phyloP scores from a whole-genome alignment of 1,140 invertebrate species.

The Colletes latitarsis region DNA sequence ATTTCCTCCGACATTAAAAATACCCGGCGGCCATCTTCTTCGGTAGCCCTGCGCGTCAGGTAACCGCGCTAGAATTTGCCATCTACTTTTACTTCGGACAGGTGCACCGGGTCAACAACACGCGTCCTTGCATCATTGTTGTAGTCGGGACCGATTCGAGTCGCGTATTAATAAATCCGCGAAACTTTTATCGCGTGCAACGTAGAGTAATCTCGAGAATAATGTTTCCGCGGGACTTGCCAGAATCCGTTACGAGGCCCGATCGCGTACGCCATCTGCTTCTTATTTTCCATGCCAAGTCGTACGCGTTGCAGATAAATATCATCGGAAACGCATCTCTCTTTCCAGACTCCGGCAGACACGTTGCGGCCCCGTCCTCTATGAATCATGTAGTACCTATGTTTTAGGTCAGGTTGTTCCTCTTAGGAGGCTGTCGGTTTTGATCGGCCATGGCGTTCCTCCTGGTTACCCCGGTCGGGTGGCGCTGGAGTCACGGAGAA shows the following conservation, averaged over 20 bases:
- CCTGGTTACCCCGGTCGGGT: constrained; percentile 73
- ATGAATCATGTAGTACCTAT: constrained; percentile 74
- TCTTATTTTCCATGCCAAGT: constrained; percentile 41
- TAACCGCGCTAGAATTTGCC: too few species aligned
- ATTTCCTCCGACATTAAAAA: too few species aligned
- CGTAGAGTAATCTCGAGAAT: background rate
- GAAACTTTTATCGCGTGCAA: background rate
- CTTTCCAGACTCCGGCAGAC: constrained; percentile 37
- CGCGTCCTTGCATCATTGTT: too few species aligned
- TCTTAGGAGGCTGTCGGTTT: constrained; percentile 76
- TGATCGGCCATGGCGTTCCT: constrained; percentile 77
- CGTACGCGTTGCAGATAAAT: constrained; percentile 53
- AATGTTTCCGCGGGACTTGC: background rate
- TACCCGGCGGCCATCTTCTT: background rate
- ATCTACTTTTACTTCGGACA: too few species aligned
- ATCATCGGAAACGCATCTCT: constrained; percentile 58
- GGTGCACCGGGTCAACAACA: too few species aligned
- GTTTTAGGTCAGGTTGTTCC: constrained; percentile 66
- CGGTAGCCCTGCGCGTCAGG: background rate
- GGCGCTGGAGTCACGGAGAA: constrained; percentile 64
- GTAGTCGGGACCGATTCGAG: too few species aligned
- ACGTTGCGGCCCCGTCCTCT: constrained; percentile 46
- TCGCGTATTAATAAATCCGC: background rate
- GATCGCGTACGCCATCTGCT: constrained; percentile 50
- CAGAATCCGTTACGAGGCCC: background rate